A percentile compares a stretch with the other conserved stretches of the same genome.
phyloP scores from a whole-genome alignment of 2,113 vertebrate genomes.

The Corynorhinus townsendii region DNA sequence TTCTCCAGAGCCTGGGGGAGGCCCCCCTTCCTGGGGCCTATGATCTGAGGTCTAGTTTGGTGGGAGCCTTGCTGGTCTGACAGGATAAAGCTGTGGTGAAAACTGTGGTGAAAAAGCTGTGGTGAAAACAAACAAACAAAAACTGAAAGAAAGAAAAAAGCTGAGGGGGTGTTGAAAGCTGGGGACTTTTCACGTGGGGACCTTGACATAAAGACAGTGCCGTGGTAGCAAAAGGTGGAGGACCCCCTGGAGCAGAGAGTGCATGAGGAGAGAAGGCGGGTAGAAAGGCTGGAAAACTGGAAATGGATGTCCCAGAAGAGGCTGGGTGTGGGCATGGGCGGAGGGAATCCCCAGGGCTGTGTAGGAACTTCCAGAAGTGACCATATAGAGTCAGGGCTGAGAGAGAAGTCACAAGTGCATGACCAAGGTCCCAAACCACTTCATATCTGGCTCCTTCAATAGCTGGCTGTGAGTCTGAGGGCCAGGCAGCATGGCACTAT shows the following conservation, averaged over 20 bases:
- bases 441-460: not conserved
- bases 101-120: not conserved
- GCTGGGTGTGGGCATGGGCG: accelerated
- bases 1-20: not conserved
- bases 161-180: not conserved
- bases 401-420: not conserved
- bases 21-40: not conserved
- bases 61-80: not conserved
- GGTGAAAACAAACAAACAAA: no score
- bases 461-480: not conserved
- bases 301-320: accelerated
- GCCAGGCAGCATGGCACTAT: not conserved
- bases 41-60: not conserved
- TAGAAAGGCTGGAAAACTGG: not conserved
- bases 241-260: not conserved
- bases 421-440: not conserved
- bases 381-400: not conserved
- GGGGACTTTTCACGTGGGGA: not conserved
- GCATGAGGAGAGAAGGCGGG: not conserved
- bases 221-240: not conserved
- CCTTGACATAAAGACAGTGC: not conserved
- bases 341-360: no score
- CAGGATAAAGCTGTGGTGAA: not conserved
- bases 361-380: not conserved
- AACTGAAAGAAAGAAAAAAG: no score